Percentiles rank a stretch among this genome's conserved stretches.
These are phyloP conservation scores for Pterobdella sp. DNA, from an alignment of 2,888 invertebrate genomes.

Conservation along the genomic window DNA sequence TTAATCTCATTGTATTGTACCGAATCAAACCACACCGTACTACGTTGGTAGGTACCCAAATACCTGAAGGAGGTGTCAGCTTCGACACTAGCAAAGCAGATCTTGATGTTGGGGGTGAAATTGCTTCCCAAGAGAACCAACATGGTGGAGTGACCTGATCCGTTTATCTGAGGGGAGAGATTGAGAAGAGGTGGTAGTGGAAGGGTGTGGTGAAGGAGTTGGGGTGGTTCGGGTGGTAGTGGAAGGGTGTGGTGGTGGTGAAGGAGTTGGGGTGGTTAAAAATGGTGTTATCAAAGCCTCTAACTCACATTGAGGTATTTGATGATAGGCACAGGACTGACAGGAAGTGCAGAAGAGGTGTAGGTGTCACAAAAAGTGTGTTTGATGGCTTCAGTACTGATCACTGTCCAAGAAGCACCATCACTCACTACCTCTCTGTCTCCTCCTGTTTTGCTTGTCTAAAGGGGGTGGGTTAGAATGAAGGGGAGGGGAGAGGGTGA, in stretches of 20 bases:
- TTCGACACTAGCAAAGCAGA: constrained; percentile 98
- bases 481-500: no score
- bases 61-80: constrained; percentile 88
- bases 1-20: no score
- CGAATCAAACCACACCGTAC: no score
- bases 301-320: constrained; percentile 73
- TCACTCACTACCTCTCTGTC: constrained; percentile 99
- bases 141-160: constrained; percentile 95
- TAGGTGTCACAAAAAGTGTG: constrained; percentile 98
- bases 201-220: neutral
- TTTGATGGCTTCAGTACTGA: constrained; percentile 97
- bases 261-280: neutral
- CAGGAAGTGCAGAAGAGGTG: constrained; percentile 89
- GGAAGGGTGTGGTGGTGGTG: constrained; percentile 42
- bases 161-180: constrained; percentile 60
- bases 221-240: no score
- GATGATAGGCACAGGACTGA: constrained; percentile 93
- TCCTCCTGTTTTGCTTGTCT: neutral
- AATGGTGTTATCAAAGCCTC: neutral
- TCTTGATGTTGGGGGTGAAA: constrained; percentile 81
- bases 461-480: neutral
- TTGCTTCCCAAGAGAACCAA: constrained; percentile 90
- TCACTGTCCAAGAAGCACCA: constrained; percentile 99
- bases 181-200: neutral
- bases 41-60: no score